Base-by-base conservation (phyloP, 1,140 invertebrate species). In the Cydia amplana region DNA sequence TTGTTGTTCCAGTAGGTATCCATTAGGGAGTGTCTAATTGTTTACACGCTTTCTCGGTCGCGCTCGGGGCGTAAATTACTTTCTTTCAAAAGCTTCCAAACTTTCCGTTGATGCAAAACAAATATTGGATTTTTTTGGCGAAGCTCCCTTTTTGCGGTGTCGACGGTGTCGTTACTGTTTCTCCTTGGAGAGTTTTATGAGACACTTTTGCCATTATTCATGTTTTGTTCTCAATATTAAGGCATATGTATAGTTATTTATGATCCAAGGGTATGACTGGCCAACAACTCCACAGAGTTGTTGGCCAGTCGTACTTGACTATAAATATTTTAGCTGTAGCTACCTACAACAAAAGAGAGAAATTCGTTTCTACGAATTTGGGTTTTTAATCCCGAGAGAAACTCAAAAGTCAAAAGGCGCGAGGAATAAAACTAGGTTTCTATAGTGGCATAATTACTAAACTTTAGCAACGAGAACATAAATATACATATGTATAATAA, bases 31-130 rank as follows among this genome's bases (percentile, higher is more conserved):
- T 16, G 32, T 16, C 65, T 70, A 36, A 43, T 70, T 70, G n/a
- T 70, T 70, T 70, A 36, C 65, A 36, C 63, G 23, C 65, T 70
- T 70, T 70, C 65, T n/a, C 32, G 65, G 36, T 36, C 64, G 9
- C 28, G 65, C 16, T 7, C n/a, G 65, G 32, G 32, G 65, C 65
- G 65, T 16, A 70, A 70, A 70, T 70, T 70, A 43, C 65, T 70
- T 70, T 70, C 64, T 40, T 20, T 70, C 65, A 18, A 40, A 65
- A 70, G 65, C 65, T 70, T 65, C 9, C 23, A 1, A 70, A 70
- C 65, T 70, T 70, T 36, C 43, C 65, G 65, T 70, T 70, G 65
- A 70, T 70, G 32, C 65, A 70, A 70, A 70, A 70, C 65, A 70
- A 70, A 70, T 70, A 70, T 70, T 70, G 65, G 65, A 70, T 32